Conservation (phyloP, 2,797 vertebrate species). For the Salarias fasciatus region DNA sequence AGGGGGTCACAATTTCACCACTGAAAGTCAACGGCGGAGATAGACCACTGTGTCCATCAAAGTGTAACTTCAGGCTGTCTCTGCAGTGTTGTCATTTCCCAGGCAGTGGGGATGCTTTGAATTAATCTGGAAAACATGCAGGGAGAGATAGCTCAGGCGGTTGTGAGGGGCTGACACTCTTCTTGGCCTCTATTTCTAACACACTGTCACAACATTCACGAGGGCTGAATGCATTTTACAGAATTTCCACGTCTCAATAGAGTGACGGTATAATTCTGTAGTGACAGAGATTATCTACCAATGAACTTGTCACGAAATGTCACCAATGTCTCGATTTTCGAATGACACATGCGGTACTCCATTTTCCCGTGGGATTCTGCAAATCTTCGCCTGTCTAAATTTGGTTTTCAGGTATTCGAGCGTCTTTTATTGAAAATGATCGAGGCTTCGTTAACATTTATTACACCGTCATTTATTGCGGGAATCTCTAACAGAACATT, state of each 20-base stretch:
- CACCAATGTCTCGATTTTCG: conserved; percentile 15
- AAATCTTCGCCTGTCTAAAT: background rate
- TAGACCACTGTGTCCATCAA: conserved; percentile 78
- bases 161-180: conserved; percentile 45
- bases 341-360: background rate
- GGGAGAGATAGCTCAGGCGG: conserved; percentile 62
- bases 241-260: conserved; percentile 42
- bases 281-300: conserved; percentile 23
- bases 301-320: conserved; percentile 21
- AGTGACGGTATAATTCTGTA: conserved; percentile 36
- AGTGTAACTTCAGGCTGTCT: conserved; percentile 80
- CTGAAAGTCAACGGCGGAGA: conserved; percentile 72
- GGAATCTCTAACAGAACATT: no score
- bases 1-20: conserved; percentile 69
- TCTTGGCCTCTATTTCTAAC: conserved; percentile 61
- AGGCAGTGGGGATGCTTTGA: conserved; percentile 72
- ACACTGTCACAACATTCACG: conserved; percentile 50
- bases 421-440: background rate
- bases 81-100: conserved; percentile 72
- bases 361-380: background rate
- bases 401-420: background rate
- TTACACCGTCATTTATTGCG: no score
- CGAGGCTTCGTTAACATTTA: background rate
- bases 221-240: conserved; percentile 39
- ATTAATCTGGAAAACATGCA: conserved; percentile 75